Evolutionary conservation across 2,797 vertebrate species (phyloP).

Genomic region (Miichthys miiuy): DNA sequence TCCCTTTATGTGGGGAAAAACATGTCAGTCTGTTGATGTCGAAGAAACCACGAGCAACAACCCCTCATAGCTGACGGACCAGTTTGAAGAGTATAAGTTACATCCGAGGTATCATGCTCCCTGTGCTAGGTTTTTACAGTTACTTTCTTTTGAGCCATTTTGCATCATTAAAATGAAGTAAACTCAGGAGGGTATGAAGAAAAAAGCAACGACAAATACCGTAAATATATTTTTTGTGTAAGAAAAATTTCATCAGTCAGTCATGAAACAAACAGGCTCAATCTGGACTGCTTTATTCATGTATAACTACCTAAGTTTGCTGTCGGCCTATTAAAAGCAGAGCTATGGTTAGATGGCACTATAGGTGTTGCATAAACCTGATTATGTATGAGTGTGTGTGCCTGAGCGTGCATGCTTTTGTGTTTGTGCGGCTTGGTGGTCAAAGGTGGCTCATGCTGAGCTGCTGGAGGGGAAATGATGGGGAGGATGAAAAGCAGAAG

Average conservation of each 20-base stretch:
- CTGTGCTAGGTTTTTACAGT: neutral
- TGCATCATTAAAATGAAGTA: neutral
- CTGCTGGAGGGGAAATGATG: constrained; percentile 73
- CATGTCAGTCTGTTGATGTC: neutral
- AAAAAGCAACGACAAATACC: neutral
- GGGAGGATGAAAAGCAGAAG: constrained; percentile 74
- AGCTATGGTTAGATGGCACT: constrained; percentile 1
- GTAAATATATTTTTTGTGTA: neutral
- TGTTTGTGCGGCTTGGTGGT: constrained; percentile 29
- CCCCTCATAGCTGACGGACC: neutral
- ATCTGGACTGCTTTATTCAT: neutral
- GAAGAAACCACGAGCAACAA: neutral
- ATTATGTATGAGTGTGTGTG: neutral
- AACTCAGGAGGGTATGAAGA: neutral
- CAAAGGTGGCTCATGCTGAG: constrained; percentile 48
- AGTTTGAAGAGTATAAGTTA: neutral
- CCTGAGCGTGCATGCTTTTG: neutral
- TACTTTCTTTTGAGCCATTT: neutral
- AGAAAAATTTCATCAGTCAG: neutral
- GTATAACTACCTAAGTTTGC: neutral
- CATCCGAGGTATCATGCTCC: neutral
- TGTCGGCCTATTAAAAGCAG: neutral
- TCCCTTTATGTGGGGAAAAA: constrained; percentile 13
- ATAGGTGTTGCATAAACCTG: neutral
- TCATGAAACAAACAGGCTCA: neutral